These are phyloP conservation scores for Hyles lineata DNA, from an alignment of 2,888 invertebrate genomes.

Conservation along the genomic window DNA sequence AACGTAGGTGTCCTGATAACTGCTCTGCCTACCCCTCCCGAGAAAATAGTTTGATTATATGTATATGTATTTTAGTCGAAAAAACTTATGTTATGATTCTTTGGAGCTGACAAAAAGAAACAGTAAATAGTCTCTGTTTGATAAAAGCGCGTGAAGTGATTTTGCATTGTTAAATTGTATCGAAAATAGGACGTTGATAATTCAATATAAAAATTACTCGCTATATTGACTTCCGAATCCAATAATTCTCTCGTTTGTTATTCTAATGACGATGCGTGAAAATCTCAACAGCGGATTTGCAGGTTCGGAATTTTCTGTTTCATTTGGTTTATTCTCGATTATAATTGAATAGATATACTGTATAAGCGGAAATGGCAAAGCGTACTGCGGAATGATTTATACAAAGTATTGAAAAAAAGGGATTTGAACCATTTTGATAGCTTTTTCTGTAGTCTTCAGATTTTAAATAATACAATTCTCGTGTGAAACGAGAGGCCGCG, in stretches of 20 bases:
- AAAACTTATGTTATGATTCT: too few species aligned
- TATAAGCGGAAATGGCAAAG: not conserved
- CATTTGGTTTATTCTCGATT: not conserved
- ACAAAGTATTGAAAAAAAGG: not conserved
- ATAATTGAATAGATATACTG: not conserved
- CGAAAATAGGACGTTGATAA: not conserved
- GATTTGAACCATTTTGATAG: too few species aligned
- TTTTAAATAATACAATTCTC: too few species aligned
- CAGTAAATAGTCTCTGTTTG: too few species aligned
- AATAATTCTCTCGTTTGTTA: conserved; percentile 24
- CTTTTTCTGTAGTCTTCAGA: too few species aligned
- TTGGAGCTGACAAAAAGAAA: too few species aligned
- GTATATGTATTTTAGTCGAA: too few species aligned
- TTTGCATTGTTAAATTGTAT: not conserved
- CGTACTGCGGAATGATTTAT: not conserved
- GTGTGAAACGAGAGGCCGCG: too few species aligned
- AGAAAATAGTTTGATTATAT: too few species aligned
- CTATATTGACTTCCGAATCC: conserved; percentile 15
- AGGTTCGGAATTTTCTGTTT: not conserved
- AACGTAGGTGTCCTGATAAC: too few species aligned
- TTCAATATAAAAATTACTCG: not conserved
- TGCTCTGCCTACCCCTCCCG: too few species aligned
- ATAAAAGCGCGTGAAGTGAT: too few species aligned
- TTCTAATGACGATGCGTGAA: not conserved
- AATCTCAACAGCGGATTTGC: conserved; percentile 2